Conservation (phyloP, 2,888 invertebrate species). For the Caenorhabditis imperialis region DNA sequence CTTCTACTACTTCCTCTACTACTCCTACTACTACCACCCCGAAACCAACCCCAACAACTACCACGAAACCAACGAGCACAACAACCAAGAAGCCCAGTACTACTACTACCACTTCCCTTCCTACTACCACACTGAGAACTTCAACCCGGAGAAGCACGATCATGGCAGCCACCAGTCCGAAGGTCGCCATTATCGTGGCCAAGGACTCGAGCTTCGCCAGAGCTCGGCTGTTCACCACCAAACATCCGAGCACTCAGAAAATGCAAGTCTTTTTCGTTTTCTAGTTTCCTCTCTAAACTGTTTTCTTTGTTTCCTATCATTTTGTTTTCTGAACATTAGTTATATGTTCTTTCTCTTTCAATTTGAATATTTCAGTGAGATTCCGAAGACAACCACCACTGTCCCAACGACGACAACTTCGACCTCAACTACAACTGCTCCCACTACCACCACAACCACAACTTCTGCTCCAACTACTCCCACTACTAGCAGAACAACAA, state of each 20-base stretch:
- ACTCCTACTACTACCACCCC: conserved; percentile 38
- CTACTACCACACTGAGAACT: conserved; percentile 32
- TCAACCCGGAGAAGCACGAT: conserved; percentile 39
- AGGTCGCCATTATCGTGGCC: conserved; percentile 48
- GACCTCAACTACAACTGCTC: conserved; percentile 10
- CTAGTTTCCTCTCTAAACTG: conserved; percentile 5
- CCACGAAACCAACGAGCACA: conserved; percentile 10
- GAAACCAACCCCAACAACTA: conserved; percentile 23
- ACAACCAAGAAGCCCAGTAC: conserved; percentile 21
- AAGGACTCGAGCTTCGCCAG: conserved; percentile 41
- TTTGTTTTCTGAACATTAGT: conserved; percentile 2
- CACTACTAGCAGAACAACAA: conserved; percentile 25
- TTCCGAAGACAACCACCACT: conserved; percentile 47
- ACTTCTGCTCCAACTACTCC: conserved; percentile 15
- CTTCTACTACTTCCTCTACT: conserved; percentile 21
- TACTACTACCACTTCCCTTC: conserved; percentile 32
- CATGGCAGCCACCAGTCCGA: conserved; percentile 35
- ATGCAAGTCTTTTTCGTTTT: too few species aligned
- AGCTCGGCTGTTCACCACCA: conserved; percentile 48
- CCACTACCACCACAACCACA: conserved; percentile 17
- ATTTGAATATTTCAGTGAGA: conserved; percentile 35
- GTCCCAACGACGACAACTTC: conserved; percentile 42
- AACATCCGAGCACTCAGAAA: conserved; percentile 48
- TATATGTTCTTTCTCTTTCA: too few species aligned
- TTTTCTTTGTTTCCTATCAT: neutral